phyloP scores from a whole-genome alignment of 2,797 vertebrate species.

The Pseudocheirus occidentalis region DNA sequence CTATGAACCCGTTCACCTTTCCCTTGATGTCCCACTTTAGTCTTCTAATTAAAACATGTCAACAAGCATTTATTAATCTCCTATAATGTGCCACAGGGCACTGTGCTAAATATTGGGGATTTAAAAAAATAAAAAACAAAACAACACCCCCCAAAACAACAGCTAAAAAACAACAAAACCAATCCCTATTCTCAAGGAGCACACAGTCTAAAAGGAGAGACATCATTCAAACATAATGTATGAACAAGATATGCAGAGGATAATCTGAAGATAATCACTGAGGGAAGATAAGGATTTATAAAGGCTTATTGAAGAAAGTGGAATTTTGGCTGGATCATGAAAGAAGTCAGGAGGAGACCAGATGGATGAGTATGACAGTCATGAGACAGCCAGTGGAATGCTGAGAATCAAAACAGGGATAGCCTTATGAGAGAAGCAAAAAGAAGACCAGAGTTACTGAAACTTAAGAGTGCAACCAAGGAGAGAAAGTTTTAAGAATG shows the following conservation, averaged over 20 bases:
- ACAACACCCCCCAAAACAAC: background rate
- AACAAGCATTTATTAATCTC: background rate
- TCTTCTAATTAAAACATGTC: background rate
- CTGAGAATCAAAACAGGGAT: background rate
- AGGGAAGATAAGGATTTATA: background rate
- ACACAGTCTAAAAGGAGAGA: background rate
- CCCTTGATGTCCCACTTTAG: background rate
- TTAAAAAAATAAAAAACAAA: background rate
- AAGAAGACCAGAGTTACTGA: background rate
- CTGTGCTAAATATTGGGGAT: background rate
- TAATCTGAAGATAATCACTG: background rate
- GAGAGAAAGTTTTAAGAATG: background rate
- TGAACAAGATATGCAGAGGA: background rate
- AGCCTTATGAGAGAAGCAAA: background rate
- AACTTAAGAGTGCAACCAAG: background rate
- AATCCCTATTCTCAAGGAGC: background rate
- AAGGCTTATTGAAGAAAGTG: background rate
- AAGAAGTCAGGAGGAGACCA: background rate
- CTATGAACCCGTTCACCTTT: background rate
- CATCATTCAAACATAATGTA: background rate
- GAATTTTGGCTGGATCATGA: background rate
- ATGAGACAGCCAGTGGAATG: background rate
- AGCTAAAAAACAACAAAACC: background rate
- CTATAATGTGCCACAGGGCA: background rate
- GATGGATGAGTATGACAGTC: background rate